Percentiles rank a stretch among this genome's conserved stretches.
phyloP scores from a whole-genome alignment of 2,113 vertebrate species.

The Neodon shergylaensis region DNA sequence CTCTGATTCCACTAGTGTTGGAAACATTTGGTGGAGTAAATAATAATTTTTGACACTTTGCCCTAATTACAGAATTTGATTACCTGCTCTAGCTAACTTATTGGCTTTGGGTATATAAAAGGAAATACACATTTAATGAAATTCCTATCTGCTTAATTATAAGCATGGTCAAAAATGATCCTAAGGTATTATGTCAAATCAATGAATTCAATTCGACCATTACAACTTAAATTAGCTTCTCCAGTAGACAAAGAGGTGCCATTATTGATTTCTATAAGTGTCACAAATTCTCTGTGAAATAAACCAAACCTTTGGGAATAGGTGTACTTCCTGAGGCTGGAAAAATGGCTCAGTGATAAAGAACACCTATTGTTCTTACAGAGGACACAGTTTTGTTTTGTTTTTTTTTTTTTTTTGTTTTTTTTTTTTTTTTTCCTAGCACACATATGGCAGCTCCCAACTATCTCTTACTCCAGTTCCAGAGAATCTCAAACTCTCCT shows the following conservation, averaged over 20 bases:
- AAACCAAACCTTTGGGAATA: background rate
- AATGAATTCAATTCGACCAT: background rate
- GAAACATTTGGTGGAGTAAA: background rate
- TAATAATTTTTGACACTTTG: background rate
- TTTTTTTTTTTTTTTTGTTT: background rate
- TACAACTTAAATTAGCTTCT: background rate
- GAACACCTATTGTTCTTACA: background rate
- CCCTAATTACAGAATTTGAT: background rate
- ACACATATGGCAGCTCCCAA: too few species aligned
- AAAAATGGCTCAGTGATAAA: background rate
- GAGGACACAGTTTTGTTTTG: accelerated
- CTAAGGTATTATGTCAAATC: background rate
- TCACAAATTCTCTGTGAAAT: background rate
- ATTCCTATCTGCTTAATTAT: background rate
- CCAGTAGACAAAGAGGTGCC: background rate
- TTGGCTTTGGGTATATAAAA: background rate
- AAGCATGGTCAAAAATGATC: background rate
- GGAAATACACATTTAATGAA: background rate
- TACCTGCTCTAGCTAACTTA: background rate
- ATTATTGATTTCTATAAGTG: background rate
- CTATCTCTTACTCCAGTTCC: background rate
- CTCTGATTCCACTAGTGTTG: background rate
- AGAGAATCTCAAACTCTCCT: background rate
- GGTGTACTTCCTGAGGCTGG: background rate
- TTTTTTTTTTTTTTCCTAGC: background rate